phyloP scores from a whole-genome alignment of 2,888 invertebrate genomes.

The Ennomos quercinarius region DNA sequence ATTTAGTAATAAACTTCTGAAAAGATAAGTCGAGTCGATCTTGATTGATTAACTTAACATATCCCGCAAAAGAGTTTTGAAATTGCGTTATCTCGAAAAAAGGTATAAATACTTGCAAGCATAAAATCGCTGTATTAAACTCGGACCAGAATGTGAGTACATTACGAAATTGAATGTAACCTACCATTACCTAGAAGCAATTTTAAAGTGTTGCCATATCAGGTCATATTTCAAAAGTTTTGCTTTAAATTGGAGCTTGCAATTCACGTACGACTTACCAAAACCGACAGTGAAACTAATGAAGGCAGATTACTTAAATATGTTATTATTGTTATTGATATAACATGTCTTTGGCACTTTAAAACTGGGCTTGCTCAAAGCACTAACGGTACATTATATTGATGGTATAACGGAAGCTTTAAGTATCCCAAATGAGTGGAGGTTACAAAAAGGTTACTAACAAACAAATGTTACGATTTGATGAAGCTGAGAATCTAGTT shows the following conservation, averaged over 20 bases:
- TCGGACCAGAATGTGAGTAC: not conserved
- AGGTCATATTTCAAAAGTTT: constrained; percentile 41
- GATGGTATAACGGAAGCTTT: constrained; percentile 62
- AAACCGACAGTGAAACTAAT: constrained; percentile 12
- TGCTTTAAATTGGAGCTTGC: constrained; percentile 45
- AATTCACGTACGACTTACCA: constrained; percentile 13
- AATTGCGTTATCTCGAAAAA: too few relatives aligned
- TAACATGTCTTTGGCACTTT: constrained; percentile 13
- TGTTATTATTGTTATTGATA: constrained; percentile 3
- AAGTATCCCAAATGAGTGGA: constrained; percentile 52
- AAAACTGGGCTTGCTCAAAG: constrained; percentile 54
- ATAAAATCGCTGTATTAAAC: not conserved
- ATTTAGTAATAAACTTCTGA: too few relatives aligned
- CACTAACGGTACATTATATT: constrained; percentile 53
- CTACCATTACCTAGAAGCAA: constrained; percentile 33
- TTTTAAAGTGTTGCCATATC: constrained; percentile 38
- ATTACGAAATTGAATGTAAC: constrained; percentile 24
- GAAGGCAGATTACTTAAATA: constrained; percentile 1
- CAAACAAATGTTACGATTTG: constrained; percentile 39
- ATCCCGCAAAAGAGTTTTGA: too few relatives aligned
- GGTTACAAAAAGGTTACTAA: constrained; percentile 50
- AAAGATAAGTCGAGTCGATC: too few relatives aligned
- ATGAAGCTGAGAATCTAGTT: constrained; percentile 26
- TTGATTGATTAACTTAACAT: too few relatives aligned
- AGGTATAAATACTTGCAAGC: too few relatives aligned